These are phyloP conservation scores for Cercopithecus hamlyni DNA, from an alignment of 2,797 vertebrate genomes.

Conservation along the genomic window DNA sequence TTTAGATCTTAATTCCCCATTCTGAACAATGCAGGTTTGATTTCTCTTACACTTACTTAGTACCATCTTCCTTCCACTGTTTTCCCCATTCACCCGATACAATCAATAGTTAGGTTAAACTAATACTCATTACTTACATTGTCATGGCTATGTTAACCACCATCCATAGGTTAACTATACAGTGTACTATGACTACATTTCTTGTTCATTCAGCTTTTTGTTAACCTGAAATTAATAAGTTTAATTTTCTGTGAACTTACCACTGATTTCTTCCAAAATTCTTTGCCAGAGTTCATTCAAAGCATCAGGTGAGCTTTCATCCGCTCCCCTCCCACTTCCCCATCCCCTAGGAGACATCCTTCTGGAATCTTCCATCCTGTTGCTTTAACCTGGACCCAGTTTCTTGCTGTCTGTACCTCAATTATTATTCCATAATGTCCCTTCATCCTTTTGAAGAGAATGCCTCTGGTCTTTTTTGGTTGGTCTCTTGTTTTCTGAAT, in stretches of 20 bases:
- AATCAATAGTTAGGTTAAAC: not conserved
- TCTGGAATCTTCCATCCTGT: not conserved
- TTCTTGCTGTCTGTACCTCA: not conserved
- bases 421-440: not conserved
- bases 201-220: not conserved
- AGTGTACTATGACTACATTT: not conserved
- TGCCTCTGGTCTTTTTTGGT: not conserved
- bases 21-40: not conserved
- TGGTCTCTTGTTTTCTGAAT: not conserved
- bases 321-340: not conserved
- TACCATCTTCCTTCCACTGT: not conserved
- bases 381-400: not conserved
- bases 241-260: not conserved
- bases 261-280: not conserved
- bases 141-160: not conserved
- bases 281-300: not conserved
- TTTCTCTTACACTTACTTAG: not conserved
- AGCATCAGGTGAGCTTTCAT: not conserved
- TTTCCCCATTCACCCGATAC: not conserved
- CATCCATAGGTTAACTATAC: not conserved
- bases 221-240: not conserved
- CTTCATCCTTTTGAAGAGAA: not conserved
- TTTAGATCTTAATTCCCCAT: not conserved
- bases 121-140: not conserved
- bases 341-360: not conserved